Conservation (phyloP, 2,113 vertebrate genomes). For the Oryzias javanicus region DNA sequence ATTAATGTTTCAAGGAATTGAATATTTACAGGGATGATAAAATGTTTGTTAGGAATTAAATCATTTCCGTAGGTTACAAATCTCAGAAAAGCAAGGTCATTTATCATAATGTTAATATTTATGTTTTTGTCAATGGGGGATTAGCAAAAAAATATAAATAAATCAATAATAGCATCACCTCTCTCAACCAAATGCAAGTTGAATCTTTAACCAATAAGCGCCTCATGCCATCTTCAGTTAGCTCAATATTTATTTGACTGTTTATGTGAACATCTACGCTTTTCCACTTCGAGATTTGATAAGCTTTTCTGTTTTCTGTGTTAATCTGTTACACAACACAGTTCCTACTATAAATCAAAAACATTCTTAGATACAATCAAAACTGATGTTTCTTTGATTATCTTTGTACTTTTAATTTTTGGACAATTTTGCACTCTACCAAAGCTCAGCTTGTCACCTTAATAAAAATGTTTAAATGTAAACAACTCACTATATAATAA, state of each 20-base stretch:
- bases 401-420: no score
- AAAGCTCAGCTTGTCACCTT: no score
- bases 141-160: no score
- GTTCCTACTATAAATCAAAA: not conserved
- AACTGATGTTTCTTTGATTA: not conserved
- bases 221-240: constrained; percentile 53
- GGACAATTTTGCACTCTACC: no score
- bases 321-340: constrained; percentile 1
- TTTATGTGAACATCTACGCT: not conserved
- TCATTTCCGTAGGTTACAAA: no score
- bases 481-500: no score
- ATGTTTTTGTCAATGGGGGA: no score
- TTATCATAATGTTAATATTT: no score
- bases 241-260: constrained; percentile 33
- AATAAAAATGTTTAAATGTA: no score
- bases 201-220: constrained; percentile 10
- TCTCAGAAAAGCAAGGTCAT: no score
- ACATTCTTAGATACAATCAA: constrained; percentile 4
- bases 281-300: constrained; percentile 13
- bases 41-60: no score
- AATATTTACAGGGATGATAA: not conserved
- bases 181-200: constrained; percentile 4
- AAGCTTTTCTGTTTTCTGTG: constrained; percentile 6
- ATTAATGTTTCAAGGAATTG: constrained; percentile 24
- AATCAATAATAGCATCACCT: no score